Evolutionary conservation across 1,140 invertebrate species (phyloP).

Genomic region (Drosophila gunungcola): DNA sequence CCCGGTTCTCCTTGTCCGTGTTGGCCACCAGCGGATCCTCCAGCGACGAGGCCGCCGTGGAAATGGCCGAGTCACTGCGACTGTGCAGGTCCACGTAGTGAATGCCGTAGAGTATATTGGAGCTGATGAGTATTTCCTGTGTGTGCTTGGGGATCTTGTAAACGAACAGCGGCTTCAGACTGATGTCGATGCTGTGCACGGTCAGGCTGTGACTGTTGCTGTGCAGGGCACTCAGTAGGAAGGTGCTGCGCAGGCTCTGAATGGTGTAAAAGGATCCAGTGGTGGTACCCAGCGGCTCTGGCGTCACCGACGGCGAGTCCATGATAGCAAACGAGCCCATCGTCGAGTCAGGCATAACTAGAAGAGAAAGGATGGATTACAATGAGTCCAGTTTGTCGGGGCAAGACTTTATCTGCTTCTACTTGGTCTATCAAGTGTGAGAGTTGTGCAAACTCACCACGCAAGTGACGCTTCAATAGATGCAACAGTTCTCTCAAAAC

Average conservation of each 20-base stretch:
- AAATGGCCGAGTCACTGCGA: constrained; percentile 43
- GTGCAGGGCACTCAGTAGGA: constrained; percentile 82
- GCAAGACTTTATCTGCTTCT: not conserved
- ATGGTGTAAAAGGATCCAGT: constrained; percentile 80
- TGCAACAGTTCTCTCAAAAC: constrained; percentile 64
- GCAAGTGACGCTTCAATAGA: constrained; percentile 62
- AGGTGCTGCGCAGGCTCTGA: constrained; percentile 78
- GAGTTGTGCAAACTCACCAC: constrained; percentile 64
- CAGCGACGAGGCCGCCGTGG: constrained; percentile 44
- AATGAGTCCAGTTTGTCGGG: not conserved
- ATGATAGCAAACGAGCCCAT: constrained; percentile 77
- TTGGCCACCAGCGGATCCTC: constrained; percentile 59
- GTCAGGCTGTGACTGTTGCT: constrained; percentile 79
- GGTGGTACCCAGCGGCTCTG: constrained; percentile 72
- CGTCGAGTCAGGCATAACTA: constrained; percentile 74
- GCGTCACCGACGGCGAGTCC: constrained; percentile 79
- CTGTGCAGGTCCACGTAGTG: constrained; percentile 74
- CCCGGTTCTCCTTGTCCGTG: constrained; percentile 77
- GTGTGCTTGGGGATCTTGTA: constrained; percentile 88
- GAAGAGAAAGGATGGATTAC: constrained; percentile 6
- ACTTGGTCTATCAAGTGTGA: constrained; percentile 34
- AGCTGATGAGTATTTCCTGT: constrained; percentile 79
- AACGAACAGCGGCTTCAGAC: constrained; percentile 88
- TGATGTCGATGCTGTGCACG: constrained; percentile 88
- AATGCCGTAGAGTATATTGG: constrained; percentile 81